Evolutionary conservation across 2,113 vertebrate genomes (phyloP).

Genomic region (Plestiodon gilberti): DNA sequence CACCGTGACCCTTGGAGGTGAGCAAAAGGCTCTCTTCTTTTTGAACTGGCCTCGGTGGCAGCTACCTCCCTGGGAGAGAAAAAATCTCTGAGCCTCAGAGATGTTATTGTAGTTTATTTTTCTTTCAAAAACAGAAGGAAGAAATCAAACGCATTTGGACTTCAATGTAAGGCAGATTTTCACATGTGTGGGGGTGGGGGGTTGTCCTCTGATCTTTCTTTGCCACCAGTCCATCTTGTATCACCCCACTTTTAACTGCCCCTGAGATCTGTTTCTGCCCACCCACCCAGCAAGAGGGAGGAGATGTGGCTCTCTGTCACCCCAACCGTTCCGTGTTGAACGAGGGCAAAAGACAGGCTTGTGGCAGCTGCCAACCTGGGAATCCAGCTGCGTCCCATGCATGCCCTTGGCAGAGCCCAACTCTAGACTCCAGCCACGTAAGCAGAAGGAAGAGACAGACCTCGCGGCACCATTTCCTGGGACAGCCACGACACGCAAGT

Average conservation of each 20-base stretch:
- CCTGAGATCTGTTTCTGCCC: neutral
- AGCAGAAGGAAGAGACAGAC: too few relatives aligned
- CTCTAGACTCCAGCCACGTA: too few relatives aligned
- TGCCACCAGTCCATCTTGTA: neutral
- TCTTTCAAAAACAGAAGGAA: neutral
- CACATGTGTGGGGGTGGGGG: too few relatives aligned
- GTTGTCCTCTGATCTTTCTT: neutral
- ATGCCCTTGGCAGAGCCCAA: neutral
- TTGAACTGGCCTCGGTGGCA: neutral
- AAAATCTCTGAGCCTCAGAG: neutral
- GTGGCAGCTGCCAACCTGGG: neutral
- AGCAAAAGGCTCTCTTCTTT: rapidly evolving
- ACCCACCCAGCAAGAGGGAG: neutral
- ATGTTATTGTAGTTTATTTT: neutral
- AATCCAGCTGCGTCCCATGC: too few relatives aligned
- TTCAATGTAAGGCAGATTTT: neutral
- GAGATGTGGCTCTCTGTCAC: too few relatives aligned
- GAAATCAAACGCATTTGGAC: slow-evolving; percentile 3
- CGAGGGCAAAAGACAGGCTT: neutral
- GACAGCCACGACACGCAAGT: too few relatives aligned
- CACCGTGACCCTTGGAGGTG: rapidly evolving
- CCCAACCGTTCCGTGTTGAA: rapidly evolving
- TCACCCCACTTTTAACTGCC: neutral
- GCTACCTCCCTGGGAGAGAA: neutral
- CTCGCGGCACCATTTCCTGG: too few relatives aligned